A percentile compares a stretch with the other conserved stretches of the same genome.
phyloP scores from a whole-genome alignment of 2,888 invertebrate genomes.

The Taphrorychus bicolor region DNA sequence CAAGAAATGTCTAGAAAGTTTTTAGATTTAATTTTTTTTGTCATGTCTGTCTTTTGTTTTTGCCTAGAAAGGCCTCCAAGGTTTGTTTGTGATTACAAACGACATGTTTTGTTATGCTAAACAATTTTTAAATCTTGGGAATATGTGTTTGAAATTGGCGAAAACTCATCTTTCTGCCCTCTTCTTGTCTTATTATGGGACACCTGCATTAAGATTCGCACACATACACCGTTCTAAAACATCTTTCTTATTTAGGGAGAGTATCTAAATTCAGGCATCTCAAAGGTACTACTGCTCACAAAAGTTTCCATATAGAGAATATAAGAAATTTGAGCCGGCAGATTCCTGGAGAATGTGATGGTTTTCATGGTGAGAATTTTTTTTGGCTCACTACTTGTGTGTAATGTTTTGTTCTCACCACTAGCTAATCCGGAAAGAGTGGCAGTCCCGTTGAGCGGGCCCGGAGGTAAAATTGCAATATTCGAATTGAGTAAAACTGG shows the following conservation, averaged over 20 bases:
- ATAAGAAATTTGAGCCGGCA: slow-evolving; percentile 89
- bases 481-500: slow-evolving; percentile 81
- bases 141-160: too few species aligned
- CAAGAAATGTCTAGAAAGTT: too few species aligned
- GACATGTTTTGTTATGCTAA: too few species aligned
- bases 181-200: background rate
- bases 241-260: slow-evolving; percentile 63
- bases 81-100: too few species aligned
- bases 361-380: slow-evolving; percentile 78
- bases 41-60: too few species aligned
- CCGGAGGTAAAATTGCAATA: slow-evolving; percentile 89
- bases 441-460: slow-evolving; percentile 89
- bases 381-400: background rate
- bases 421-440: slow-evolving; percentile 84
- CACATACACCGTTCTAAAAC: background rate
- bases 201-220: background rate
- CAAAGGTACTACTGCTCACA: slow-evolving; percentile 89
- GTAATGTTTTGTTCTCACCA: slow-evolving; percentile 39
- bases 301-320: slow-evolving; percentile 91
- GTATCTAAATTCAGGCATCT: slow-evolving; percentile 93
- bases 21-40: too few species aligned
- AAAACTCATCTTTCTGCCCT: too few species aligned
- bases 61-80: too few species aligned
- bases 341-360: slow-evolving; percentile 93
- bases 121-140: too few species aligned